Conservation (phyloP, 2,888 invertebrate genomes). For the Drosophila prostipennis region DNA sequence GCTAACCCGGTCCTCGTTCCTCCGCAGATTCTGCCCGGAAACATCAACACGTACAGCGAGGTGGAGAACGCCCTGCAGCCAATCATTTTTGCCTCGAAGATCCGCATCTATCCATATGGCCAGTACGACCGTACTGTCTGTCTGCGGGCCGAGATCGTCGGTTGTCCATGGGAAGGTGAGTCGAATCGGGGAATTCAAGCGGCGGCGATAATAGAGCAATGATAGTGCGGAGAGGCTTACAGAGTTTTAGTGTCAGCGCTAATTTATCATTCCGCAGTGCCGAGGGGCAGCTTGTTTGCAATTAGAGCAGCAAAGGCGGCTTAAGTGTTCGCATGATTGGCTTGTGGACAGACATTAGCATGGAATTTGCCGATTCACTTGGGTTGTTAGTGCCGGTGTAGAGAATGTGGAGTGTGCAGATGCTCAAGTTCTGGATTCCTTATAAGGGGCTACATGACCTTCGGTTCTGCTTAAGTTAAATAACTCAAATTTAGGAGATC, state of each 20-base stretch:
- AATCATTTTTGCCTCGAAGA: slow-evolving; percentile 90
- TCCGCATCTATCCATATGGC: slow-evolving; percentile 92
- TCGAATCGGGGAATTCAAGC: slow-evolving; percentile 51
- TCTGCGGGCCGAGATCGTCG: slow-evolving; percentile 92
- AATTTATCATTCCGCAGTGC: slow-evolving; percentile 66
- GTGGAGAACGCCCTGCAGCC: slow-evolving; percentile 90
- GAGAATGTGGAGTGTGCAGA: no score
- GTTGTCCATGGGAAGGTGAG: slow-evolving; percentile 91
- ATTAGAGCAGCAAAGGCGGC: slow-evolving; percentile 32
- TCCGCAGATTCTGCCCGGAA: slow-evolving; percentile 90
- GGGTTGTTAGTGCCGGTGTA: no score
- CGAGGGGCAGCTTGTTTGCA: slow-evolving; percentile 23
- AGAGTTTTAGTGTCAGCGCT: slow-evolving; percentile 78
- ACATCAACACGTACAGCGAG: slow-evolving; percentile 91
- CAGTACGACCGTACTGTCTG: slow-evolving; percentile 91
- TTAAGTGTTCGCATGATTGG: slow-evolving; percentile 39
- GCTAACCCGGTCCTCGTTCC: slow-evolving; percentile 1
- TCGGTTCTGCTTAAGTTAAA: no score
- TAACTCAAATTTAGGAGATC: no score
- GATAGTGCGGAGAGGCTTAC: slow-evolving; percentile 76
- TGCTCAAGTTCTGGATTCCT: no score
- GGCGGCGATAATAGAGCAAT: slow-evolving; percentile 69
- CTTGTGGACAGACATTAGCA: slow-evolving; percentile 1
- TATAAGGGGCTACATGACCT: no score
- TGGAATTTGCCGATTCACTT: neutral